Evolutionary conservation across 2,888 invertebrate species (phyloP).

Genomic region (Harpagoxenus sublaevis): DNA sequence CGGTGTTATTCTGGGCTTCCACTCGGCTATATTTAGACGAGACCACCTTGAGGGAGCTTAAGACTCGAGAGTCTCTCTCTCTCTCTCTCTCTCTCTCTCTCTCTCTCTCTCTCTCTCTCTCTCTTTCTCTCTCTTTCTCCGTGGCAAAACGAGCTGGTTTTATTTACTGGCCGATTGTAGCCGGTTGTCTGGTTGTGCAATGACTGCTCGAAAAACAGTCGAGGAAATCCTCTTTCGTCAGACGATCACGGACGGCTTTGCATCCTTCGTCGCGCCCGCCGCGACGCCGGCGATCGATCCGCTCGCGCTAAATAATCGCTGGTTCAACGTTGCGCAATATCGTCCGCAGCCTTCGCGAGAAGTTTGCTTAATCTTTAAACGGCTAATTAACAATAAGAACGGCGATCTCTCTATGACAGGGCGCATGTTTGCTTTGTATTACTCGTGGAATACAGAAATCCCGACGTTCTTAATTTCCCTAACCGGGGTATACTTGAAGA

Average conservation of each 20-base stretch:
- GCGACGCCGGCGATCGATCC: too few relatives aligned
- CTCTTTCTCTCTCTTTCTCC: conserved; percentile 33
- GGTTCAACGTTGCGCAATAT: neutral
- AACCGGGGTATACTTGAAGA: too few relatives aligned
- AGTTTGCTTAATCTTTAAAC: conserved; percentile 27
- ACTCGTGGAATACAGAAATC: too few relatives aligned
- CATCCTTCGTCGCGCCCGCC: neutral
- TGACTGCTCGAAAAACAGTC: conserved; percentile 53
- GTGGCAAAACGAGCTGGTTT: conserved; percentile 67
- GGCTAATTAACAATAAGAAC: conserved; percentile 22
- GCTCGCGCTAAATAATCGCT: conserved; percentile 1
- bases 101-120: neutral
- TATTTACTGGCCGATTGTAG: conserved; percentile 64
- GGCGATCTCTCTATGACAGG: too few relatives aligned
- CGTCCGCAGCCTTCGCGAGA: neutral
- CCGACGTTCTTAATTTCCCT: too few relatives aligned
- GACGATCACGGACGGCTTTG: neutral
- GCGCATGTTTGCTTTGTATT: too few relatives aligned
- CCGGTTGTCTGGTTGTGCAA: conserved; percentile 70
- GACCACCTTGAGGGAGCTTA: conserved; percentile 84
- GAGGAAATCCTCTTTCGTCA: conserved; percentile 60
- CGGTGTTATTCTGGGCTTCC: conserved; percentile 83
- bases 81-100: too few relatives aligned
- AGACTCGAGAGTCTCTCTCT: conserved; percentile 64
- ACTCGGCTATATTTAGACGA: conserved; percentile 85